phyloP scores from a whole-genome alignment of 1,140 invertebrate species.

The Nixonia krombeini region DNA sequence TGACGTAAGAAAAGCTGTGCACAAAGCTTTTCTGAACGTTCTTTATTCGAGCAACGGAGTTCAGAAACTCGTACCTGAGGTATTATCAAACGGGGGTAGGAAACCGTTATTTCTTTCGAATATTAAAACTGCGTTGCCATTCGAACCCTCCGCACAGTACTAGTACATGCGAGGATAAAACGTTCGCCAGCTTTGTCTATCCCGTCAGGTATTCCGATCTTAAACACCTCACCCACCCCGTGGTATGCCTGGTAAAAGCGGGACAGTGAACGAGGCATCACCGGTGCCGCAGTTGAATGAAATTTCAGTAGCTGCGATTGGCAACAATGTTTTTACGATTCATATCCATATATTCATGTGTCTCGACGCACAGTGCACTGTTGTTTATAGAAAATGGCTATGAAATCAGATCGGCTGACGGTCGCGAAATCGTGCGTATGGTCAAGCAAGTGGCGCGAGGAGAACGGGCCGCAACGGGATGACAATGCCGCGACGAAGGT shows the following conservation, averaged over 20 bases:
- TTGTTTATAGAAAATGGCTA: slow-evolving; percentile 63
- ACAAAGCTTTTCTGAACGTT: no score
- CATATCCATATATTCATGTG: not conserved
- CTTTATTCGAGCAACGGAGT: no score
- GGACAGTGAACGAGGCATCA: not conserved
- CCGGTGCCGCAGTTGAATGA: no score
- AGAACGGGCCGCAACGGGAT: no score
- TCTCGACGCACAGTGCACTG: slow-evolving; percentile 12
- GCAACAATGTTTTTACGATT: not conserved
- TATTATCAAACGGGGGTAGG: no score
- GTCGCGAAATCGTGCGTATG: slow-evolving; percentile 28
- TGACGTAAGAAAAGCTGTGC: no score
- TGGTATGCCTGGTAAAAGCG: not conserved
- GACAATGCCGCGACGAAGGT: no score
- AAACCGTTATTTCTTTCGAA: no score
- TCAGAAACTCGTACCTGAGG: no score
- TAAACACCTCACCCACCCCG: not conserved
- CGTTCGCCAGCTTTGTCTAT: not conserved
- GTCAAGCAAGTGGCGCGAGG: slow-evolving; percentile 29
- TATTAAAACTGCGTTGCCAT: no score
- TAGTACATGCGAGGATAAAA: not conserved
- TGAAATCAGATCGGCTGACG: slow-evolving; percentile 50
- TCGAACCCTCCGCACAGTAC: no score
- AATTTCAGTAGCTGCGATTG: no score
- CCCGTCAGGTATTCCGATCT: not conserved